Conservation (phyloP, 2,888 invertebrate genomes). For the Agonum fuliginosum region DNA sequence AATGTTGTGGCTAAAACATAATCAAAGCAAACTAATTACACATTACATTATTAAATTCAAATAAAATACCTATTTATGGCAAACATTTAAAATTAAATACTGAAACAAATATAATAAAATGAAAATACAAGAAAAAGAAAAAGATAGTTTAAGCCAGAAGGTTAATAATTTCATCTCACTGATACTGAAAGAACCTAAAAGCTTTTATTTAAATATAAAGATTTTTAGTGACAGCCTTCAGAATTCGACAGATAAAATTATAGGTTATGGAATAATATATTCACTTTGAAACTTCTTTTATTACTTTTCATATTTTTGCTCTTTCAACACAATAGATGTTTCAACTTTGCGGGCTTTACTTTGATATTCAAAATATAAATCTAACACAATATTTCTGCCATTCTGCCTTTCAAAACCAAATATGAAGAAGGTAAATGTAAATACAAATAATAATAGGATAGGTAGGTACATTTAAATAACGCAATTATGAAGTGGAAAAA, state of each 20-base stretch:
- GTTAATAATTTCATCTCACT: no score
- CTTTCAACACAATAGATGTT: slow-evolving; percentile 14
- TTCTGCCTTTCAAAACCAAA: slow-evolving; percentile 1
- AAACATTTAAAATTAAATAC: no score
- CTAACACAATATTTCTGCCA: background rate
- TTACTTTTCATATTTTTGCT: slow-evolving; percentile 31
- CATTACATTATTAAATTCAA: no score
- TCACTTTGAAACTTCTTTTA: slow-evolving; percentile 7
- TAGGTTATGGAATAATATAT: background rate
- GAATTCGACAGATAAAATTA: slow-evolving; percentile 6
- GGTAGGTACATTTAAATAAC: background rate
- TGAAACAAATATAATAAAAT: no score
- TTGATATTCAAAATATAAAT: background rate
- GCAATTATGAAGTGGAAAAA: background rate
- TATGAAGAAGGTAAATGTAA: background rate
- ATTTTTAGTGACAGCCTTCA: background rate
- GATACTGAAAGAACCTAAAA: background rate
- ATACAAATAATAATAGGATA: background rate
- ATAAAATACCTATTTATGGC: no score
- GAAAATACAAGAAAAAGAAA: no score
- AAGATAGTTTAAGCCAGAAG: no score
- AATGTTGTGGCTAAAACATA: no score
- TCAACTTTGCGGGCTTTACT: slow-evolving; percentile 1
- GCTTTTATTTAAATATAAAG: slow-evolving; percentile 19
- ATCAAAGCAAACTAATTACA: no score